A percentile compares a stretch with the other conserved stretches of the same genome.
Conservation (phyloP, 2,888 invertebrate species). For the Cheilosia vulpina region DNA sequence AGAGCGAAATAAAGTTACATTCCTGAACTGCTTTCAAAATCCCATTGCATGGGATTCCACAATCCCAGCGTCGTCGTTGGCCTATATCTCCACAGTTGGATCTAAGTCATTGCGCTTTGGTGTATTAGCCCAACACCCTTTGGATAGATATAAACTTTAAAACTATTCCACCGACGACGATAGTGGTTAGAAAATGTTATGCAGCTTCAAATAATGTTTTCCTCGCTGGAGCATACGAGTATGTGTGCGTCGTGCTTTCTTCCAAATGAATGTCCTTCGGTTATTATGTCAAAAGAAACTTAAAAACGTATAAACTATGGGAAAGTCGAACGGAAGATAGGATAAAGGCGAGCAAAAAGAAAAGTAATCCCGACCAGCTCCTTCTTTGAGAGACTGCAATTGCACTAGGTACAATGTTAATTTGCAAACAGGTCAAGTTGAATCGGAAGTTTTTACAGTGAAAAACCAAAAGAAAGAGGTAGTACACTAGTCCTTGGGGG, state of each 20-base stretch:
- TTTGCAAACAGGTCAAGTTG: slow-evolving; percentile 64
- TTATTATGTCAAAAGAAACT: slow-evolving; percentile 62
- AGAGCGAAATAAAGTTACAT: slow-evolving; percentile 33
- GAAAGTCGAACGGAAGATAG: slow-evolving; percentile 48
- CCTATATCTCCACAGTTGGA: slow-evolving; percentile 39
- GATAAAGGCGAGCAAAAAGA: slow-evolving; percentile 38
- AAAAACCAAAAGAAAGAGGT: slow-evolving; percentile 18
- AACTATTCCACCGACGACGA: slow-evolving; percentile 46
- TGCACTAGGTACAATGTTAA: slow-evolving; percentile 52
- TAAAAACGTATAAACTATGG: slow-evolving; percentile 43
- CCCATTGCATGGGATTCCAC: slow-evolving; percentile 38
- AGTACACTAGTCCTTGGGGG: slow-evolving; percentile 20
- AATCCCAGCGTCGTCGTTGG: slow-evolving; percentile 11
- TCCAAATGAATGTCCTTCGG: slow-evolving; percentile 55
- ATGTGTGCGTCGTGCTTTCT: slow-evolving; percentile 3
- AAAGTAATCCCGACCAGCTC: slow-evolving; percentile 36
- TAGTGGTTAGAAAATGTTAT: slow-evolving; percentile 40
- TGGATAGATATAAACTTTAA: slow-evolving; percentile 50
- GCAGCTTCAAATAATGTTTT: slow-evolving; percentile 22
- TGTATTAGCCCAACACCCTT: slow-evolving; percentile 42
- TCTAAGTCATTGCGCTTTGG: slow-evolving; percentile 37
- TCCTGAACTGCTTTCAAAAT: slow-evolving; percentile 45
- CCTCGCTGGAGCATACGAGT: not conserved
- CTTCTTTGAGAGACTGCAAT: slow-evolving; percentile 15
- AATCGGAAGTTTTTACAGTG: slow-evolving; percentile 59